Evolutionary conservation across 2,888 invertebrate genomes (phyloP), one percentile per base, ranked within the genome.

Genomic region (Drosophila austrosaltans): DNA sequence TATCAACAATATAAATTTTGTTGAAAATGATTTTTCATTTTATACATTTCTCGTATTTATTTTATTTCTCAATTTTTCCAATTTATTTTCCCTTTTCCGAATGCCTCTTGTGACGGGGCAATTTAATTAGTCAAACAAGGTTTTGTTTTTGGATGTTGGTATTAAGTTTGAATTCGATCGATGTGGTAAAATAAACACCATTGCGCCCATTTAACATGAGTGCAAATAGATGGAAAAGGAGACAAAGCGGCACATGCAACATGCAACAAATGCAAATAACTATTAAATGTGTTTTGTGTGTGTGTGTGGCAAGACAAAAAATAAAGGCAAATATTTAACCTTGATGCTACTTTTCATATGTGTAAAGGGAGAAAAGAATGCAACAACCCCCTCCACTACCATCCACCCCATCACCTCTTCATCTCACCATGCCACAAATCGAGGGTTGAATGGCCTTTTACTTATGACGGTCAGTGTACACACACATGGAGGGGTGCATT

Each of bases 281-380:
- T 58, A 63, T 40, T 56, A 62, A 61, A 61, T 54, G 44, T 58
- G 16, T 16, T 16, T 0, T 16, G 16, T 16, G 16, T 16, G 16
- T 16, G 16, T 48, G 60, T 28, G 60, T 54, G 56, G 57, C 56
- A 32, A 36, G 36, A 22, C 16, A 67, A 66, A 75, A 53, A 75
- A n/a, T n/a, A n/a, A 77, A 81, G 78, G 85, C 77, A 84, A 84
- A 84, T 84, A 81, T 87, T 87, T 84, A 84, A 84, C 84, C 87
- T 84, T 87, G 87, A 75, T 84, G 82, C 85, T 75, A 82, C 48
- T 81, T 87, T 81, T 62, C 66, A 74, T 66, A 74, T 42, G 60
- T 63, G 28, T 54, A 48, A 22, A 10, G 8, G 36, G 8, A 20
- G 40, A 42, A 53, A 60, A 53, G 70, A 62, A 67, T 64, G 65